Base-by-base conservation (phyloP, 2,797 vertebrate species). In the Astyanax mexicanus region DNA sequence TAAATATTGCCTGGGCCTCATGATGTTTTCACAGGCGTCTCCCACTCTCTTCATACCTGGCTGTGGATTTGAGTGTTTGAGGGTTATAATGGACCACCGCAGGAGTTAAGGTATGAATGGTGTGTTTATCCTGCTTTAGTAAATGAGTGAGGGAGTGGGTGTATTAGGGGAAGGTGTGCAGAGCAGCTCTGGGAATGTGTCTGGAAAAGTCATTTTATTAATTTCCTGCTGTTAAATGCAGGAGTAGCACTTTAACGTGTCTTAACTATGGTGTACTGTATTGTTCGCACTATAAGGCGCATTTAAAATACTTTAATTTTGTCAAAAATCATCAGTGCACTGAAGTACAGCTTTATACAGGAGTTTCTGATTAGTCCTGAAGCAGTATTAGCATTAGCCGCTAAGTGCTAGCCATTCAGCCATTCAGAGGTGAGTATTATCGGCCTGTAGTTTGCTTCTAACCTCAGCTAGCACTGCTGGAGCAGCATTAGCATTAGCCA, bases 191-290 rank as follows among this genome's bases (percentile, higher is more conserved):
- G n/a, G n/a, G n/a, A 66, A 74, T 32, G 44, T 71, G 55, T 52
- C 60, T 67, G 71, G 40, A 67, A 81, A 78, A 78, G 32, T 11
- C 21, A 37, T 75, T 79, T 69, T 73, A 82, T 79, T 75, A 73
- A 72, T 70, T 54, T 37, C 29, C 35, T 23, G 32, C 54, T 71
- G 66, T 74, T 77, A 69, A 77, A 51, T 32, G 27, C 19, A 69
- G 49, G 38, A 57, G 13, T 19, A 35, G 13, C 27, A 35, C 69
- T 75, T 40, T 44, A 69, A 72, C 79, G 76, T 6, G 60, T 67
- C 44, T 81, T 40, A 25, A 65, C 58, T 74, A 60, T 37, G 60
- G 35, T 52, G 49, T n/a, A n/a, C n/a, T n/a, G n/a, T n/a, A n/a
- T n/a, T n/a, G n/a, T n/a, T n/a, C n/a, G n/a, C n/a, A n/a, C n/a